Evolutionary conservation across 1,140 invertebrate species (phyloP).

Genomic region (Platyscapa corneri): DNA sequence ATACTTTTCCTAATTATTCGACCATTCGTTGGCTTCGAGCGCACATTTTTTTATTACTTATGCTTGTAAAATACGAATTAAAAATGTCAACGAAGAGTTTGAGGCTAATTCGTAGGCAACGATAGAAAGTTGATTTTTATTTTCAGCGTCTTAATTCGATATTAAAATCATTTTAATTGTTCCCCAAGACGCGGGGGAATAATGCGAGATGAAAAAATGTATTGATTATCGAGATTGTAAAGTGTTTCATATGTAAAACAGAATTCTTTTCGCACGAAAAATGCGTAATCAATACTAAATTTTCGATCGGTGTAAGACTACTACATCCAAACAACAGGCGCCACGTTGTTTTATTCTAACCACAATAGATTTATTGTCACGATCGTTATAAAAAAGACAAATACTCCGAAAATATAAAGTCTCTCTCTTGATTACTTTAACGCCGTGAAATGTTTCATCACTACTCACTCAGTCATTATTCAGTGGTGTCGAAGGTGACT

Average conservation of each 20-base stretch:
- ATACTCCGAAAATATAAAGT: conserved; percentile 6
- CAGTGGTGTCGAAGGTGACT: conserved; percentile 17
- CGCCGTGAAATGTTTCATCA: not conserved
- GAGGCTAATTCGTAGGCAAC: no score
- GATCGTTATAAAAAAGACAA: not conserved
- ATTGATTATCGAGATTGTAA: no score
- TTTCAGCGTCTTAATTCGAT: no score
- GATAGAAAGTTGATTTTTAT: no score
- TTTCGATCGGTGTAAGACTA: no score
- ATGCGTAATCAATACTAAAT: no score
- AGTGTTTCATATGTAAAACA: no score
- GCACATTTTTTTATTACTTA: not conserved
- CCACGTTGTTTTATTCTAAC: not conserved
- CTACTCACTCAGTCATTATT: conserved; percentile 14
- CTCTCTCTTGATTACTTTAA: conserved; percentile 17
- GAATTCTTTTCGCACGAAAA: not conserved
- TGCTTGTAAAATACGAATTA: not conserved
- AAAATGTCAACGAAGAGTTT: not conserved
- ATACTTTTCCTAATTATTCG: not conserved
- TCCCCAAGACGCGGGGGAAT: no score
- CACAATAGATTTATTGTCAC: not conserved
- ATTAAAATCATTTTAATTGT: no score
- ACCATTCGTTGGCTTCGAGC: no score
- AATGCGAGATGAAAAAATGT: no score
- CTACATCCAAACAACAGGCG: not conserved